phyloP scores from a whole-genome alignment of 2,797 vertebrate species.

The Rhynchotus rufescens region DNA sequence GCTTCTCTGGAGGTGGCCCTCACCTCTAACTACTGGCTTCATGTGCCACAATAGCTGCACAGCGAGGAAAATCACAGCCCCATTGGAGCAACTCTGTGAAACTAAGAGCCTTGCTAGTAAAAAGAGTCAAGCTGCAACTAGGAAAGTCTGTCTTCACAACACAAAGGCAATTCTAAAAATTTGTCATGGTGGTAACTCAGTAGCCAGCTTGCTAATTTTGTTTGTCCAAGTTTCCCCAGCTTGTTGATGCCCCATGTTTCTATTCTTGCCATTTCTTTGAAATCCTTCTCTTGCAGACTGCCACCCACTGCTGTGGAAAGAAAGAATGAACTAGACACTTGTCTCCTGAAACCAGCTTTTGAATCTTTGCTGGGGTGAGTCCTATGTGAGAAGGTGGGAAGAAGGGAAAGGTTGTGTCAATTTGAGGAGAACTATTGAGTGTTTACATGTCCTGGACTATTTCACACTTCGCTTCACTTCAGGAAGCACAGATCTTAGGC shows the following conservation, averaged over 20 bases:
- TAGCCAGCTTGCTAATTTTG: not conserved
- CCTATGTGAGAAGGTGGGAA: not conserved
- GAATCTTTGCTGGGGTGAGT: conserved; percentile 77
- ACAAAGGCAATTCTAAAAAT: not conserved
- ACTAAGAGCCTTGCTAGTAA: not conserved
- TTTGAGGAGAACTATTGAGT: not conserved
- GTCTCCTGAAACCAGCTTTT: conserved; percentile 69
- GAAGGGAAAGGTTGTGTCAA: not conserved
- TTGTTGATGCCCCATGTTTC: not conserved
- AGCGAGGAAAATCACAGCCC: not conserved
- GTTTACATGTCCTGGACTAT: not conserved
- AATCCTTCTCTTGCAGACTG: conserved; percentile 69
- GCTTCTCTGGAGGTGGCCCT: not conserved
- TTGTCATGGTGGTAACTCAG: not conserved
- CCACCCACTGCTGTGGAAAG: conserved; percentile 59
- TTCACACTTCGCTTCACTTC: not conserved
- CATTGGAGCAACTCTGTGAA: not conserved
- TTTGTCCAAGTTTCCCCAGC: not conserved
- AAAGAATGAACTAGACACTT: conserved; percentile 40
- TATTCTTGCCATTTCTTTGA: not conserved
- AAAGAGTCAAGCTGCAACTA: accelerated
- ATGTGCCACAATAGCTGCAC: not conserved
- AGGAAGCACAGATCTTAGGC: not conserved
- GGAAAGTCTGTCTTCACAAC: not conserved
- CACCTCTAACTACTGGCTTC: not conserved